Evolutionary conservation across 1,140 invertebrate genomes (phyloP).

Genomic region (Cecropterus lyciades): DNA sequence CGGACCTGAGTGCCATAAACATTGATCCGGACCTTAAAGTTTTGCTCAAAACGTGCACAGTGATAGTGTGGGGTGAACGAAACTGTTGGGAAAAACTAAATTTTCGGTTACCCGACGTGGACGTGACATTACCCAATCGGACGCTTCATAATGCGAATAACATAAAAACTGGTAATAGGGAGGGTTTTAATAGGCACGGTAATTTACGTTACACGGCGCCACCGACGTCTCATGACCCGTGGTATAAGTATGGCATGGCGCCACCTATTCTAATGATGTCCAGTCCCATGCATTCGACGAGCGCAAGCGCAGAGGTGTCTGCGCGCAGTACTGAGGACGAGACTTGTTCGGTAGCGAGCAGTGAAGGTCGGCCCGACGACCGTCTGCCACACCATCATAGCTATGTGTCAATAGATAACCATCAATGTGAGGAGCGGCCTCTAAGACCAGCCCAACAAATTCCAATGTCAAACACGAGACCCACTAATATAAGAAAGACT

Average conservation of each 20-base stretch:
- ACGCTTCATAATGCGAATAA: constrained; percentile 81
- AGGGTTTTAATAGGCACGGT: constrained; percentile 75
- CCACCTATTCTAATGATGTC: constrained; percentile 81
- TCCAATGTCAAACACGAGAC: constrained; percentile 74
- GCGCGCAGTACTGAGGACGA: constrained; percentile 82
- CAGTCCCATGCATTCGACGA: constrained; percentile 81
- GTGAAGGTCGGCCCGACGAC: constrained; percentile 75
- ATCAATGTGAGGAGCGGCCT: constrained; percentile 78
- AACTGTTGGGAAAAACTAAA: constrained; percentile 96
- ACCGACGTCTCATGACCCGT: constrained; percentile 80
- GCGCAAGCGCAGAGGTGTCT: constrained; percentile 80
- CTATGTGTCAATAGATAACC: constrained; percentile 82
- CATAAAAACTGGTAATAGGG: constrained; percentile 74
- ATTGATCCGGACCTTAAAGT: constrained; percentile 93
- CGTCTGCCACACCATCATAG: constrained; percentile 80
- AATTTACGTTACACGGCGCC: constrained; percentile 82
- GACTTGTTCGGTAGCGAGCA: constrained; percentile 80
- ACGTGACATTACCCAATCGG: constrained; percentile 81
- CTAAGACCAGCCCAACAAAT: constrained; percentile 77
- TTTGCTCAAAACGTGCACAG: constrained; percentile 92
- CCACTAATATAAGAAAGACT: constrained; percentile 78
- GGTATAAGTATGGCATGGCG: constrained; percentile 82
- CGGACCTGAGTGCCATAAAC: constrained; percentile 86
- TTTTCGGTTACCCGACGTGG: constrained; percentile 93
- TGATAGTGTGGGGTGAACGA: constrained; percentile 93